Conservation (phyloP, 2,113 vertebrate genomes). For the Sceloporus undulatus region DNA sequence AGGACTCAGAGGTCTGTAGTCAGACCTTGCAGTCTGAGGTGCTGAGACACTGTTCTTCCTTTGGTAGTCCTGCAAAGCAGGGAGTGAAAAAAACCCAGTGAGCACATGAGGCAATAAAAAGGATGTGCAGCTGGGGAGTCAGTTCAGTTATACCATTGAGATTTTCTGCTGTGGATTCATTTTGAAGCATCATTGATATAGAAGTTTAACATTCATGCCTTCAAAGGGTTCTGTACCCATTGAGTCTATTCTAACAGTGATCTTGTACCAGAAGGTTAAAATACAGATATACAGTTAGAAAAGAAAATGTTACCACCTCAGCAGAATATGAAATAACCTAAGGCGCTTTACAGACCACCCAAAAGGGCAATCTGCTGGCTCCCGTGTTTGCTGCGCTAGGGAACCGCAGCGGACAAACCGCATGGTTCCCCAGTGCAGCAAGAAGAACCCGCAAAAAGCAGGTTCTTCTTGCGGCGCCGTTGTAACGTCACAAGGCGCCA, state of each 20-base stretch:
- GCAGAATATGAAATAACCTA: background rate
- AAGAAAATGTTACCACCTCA: background rate
- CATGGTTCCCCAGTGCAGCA: too few relatives aligned
- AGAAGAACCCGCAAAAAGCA: too few relatives aligned
- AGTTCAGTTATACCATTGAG: background rate
- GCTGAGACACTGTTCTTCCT: background rate
- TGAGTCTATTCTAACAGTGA: background rate
- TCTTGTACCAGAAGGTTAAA: background rate
- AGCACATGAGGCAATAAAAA: background rate
- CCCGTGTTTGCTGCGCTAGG: too few relatives aligned
- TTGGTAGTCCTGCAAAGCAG: background rate
- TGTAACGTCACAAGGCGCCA: too few relatives aligned
- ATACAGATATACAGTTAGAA: background rate
- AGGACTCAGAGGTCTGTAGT: background rate
- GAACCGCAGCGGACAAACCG: too few relatives aligned
- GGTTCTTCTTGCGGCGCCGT: too few relatives aligned
- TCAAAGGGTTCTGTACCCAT: background rate
- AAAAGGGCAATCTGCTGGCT: too few relatives aligned
- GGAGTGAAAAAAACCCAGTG: background rate
- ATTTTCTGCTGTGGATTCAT: background rate
- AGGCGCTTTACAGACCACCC: too few relatives aligned
- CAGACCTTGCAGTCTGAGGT: conserved; percentile 4
- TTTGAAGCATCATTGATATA: background rate
- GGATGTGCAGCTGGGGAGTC: background rate
- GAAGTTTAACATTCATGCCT: background rate